Percentiles rank a stretch among this genome's conserved stretches.
phyloP scores from a whole-genome alignment of 2,113 vertebrate genomes.

The Phocoena phocoena region DNA sequence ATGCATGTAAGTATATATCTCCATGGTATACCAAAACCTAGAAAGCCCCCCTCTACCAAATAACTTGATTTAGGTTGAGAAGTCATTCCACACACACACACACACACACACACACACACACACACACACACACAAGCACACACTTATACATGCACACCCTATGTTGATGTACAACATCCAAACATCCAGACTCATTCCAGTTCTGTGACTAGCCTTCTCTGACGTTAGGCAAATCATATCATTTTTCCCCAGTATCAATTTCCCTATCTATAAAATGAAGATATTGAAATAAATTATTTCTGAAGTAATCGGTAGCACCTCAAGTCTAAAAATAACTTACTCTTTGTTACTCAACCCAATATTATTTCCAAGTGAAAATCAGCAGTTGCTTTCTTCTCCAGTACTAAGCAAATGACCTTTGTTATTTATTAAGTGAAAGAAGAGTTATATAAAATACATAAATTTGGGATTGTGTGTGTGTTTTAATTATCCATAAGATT shows the following conservation, averaged over 20 bases:
- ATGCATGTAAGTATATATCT: not conserved
- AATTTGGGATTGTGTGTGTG: not conserved
- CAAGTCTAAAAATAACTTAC: not conserved
- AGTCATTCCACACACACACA: not conserved
- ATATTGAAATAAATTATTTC: not conserved
- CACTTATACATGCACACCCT: not conserved
- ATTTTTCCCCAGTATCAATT: not conserved
- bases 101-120: no score
- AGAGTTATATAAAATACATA: not conserved
- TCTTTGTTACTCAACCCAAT: not conserved
- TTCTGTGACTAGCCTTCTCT: not conserved
- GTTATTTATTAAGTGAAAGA: not conserved
- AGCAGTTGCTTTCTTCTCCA: not conserved
- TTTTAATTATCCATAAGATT: not conserved
- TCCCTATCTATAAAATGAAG: not conserved
- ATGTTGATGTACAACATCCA: not conserved
- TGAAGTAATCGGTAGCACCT: not conserved
- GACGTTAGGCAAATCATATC: not conserved
- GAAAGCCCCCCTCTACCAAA: not conserved
- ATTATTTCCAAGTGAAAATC: not conserved
- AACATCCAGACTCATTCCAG: not conserved
- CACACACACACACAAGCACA: not conserved
- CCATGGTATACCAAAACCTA: not conserved
- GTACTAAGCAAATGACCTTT: not conserved
- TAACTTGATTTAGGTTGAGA: not conserved